A percentile compares a stretch with the other conserved stretches of the same genome.
Conservation (phyloP, 2,113 vertebrate genomes). For the Amblyornis subalaris region DNA sequence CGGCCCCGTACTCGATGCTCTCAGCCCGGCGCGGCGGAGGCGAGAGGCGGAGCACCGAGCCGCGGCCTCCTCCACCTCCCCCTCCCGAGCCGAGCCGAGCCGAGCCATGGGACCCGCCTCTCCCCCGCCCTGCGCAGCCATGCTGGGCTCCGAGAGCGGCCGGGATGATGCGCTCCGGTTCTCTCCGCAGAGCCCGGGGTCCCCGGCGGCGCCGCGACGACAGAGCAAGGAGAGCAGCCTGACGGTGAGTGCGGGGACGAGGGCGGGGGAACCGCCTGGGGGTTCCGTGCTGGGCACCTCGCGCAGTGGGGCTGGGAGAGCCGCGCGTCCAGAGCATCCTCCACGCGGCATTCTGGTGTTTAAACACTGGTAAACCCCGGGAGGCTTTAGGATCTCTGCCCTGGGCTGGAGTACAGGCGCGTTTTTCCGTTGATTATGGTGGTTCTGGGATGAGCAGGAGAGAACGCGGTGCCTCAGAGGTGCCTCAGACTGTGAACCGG, state of each 20-base stretch:
- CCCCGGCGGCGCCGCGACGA: conserved; percentile 36
- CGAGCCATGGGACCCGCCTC: not conserved
- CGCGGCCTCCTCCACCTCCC: not conserved
- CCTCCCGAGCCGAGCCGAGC: not conserved
- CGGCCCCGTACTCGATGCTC: not conserved
- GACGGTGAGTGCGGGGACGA: not conserved
- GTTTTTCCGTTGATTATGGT: accelerated
- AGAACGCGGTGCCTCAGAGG: accelerated
- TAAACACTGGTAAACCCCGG: accelerated
- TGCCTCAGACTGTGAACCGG: not conserved
- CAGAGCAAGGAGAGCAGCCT: conserved; percentile 51
- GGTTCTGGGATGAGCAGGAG: not conserved
- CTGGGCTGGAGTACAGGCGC: accelerated
- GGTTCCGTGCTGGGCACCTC: no score
- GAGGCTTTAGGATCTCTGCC: not conserved
- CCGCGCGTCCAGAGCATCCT: not conserved
- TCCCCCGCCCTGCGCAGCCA: not conserved
- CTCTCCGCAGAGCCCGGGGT: conserved; percentile 24
- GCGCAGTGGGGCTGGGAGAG: not conserved
- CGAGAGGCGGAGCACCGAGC: not conserved
- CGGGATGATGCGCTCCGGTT: conserved; percentile 18
- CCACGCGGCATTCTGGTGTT: accelerated
- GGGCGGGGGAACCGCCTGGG: not conserved
- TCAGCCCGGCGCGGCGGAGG: not conserved
- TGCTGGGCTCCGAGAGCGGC: conserved; percentile 32